Percentiles rank a stretch among this genome's conserved stretches.
These are phyloP conservation scores for Podarcis siculus DNA, from an alignment of 2,797 vertebrate genomes.

Conservation along the genomic window DNA sequence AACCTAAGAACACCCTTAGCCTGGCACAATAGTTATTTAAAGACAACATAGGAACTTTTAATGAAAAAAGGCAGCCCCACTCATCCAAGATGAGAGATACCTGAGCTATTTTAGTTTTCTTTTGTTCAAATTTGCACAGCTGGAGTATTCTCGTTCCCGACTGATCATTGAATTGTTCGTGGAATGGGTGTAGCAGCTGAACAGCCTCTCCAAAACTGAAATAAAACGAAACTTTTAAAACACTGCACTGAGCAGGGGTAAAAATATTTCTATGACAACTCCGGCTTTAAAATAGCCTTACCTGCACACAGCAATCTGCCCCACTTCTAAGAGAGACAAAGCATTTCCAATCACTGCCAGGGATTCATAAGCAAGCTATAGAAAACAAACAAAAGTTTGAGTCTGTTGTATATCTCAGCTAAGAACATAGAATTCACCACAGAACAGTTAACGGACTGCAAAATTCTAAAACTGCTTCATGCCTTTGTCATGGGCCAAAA, in stretches of 20 bases:
- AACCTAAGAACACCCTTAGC: background rate
- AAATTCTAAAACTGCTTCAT: background rate
- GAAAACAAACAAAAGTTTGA: slow-evolving; percentile 37
- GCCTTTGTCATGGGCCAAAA: too few relatives aligned
- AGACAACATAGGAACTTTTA: background rate
- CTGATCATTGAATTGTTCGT: slow-evolving; percentile 92
- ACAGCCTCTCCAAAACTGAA: slow-evolving; percentile 94
- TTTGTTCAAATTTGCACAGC: slow-evolving; percentile 96
- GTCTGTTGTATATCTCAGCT: background rate
- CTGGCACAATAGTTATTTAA: background rate
- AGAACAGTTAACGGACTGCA: background rate
- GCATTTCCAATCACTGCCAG: slow-evolving; percentile 95
- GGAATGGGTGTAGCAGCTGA: slow-evolving; percentile 94
- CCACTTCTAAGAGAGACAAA: slow-evolving; percentile 93
- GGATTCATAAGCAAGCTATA: slow-evolving; percentile 95
- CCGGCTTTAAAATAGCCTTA: slow-evolving; percentile 67
- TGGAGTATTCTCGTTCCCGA: slow-evolving; percentile 90
- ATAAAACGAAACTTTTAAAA: slow-evolving; percentile 36
- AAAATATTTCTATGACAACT: background rate
- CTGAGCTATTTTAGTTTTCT: slow-evolving; percentile 97
- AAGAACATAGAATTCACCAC: background rate
- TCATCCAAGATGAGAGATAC: slow-evolving; percentile 70
- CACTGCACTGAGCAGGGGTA: background rate
- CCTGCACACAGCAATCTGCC: slow-evolving; percentile 96
- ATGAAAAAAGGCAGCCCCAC: background rate